Evolutionary conservation across 2,797 vertebrate genomes (phyloP).

Genomic region (Sitta carolinensis): DNA sequence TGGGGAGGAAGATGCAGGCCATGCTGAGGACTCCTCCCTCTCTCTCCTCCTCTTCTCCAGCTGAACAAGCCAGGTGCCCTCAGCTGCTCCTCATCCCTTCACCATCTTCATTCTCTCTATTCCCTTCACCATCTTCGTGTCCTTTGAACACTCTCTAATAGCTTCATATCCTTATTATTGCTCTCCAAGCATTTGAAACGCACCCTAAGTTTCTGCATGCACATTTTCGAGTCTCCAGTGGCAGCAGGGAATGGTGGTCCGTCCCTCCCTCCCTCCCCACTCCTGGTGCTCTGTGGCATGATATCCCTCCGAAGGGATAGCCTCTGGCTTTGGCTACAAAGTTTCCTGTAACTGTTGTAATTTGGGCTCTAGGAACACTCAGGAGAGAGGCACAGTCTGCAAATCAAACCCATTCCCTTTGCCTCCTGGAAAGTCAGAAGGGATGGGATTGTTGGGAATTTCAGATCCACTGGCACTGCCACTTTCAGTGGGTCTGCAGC

Average conservation of each 20-base stretch:
- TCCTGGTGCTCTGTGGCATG: not conserved
- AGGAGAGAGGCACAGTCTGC: not conserved
- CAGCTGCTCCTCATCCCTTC: not conserved
- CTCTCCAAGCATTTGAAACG: not conserved
- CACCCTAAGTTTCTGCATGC: not conserved
- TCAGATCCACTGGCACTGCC: not conserved
- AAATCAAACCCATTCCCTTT: rapidly evolving
- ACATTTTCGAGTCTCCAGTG: not conserved
- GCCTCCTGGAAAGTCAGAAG: not conserved
- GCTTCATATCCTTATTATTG: not conserved
- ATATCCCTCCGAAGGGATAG: not conserved
- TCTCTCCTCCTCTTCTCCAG: not conserved
- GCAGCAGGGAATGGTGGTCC: not conserved
- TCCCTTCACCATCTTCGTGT: not conserved
- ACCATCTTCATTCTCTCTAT: not conserved
- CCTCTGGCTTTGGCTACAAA: not conserved
- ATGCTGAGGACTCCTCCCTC: not conserved
- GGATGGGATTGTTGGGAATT: not conserved
- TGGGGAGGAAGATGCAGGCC: not conserved
- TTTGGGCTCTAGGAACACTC: rapidly evolving
- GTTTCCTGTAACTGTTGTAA: not conserved
- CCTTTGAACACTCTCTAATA: not conserved
- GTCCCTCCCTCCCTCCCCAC: too few relatives aligned
- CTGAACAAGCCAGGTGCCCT: not conserved
- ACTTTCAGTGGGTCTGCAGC: not conserved